Percentiles rank a stretch among this genome's conserved stretches.
These are phyloP conservation scores for Erpobdella octoculata DNA, from an alignment of 2,888 invertebrate genomes.

Conservation along the genomic window DNA sequence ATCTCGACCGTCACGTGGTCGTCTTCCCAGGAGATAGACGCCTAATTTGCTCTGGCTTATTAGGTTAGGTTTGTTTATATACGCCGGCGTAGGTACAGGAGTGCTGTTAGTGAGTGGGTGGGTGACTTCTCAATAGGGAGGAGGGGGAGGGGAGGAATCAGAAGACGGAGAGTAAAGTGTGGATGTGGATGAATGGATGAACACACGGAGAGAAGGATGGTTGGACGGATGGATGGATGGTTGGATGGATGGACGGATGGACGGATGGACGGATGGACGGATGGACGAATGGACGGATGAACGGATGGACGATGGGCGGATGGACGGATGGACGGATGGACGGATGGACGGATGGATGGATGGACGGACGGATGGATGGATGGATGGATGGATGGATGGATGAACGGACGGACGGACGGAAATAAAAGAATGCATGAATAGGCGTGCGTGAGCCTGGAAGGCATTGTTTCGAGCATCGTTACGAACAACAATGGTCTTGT, in stretches of 20 bases:
- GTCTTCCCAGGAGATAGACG: not conserved
- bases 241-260: not conserved
- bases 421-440: not conserved
- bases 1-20: constrained; percentile 8
- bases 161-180: not conserved
- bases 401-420: not conserved
- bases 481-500: not conserved
- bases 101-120: not conserved
- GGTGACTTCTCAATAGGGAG: not conserved
- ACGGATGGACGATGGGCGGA: not conserved
- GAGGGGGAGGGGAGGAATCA: not conserved
- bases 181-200: not conserved
- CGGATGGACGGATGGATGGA: not conserved
- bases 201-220: not conserved
- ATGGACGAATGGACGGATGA: not conserved
- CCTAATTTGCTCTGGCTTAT: constrained; percentile 8
- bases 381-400: not conserved
- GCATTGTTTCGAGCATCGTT: not conserved
- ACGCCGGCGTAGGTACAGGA: too few species aligned
- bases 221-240: not conserved
- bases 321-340: not conserved
- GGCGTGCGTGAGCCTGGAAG: too few species aligned
- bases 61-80: constrained; percentile 8
- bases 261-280: not conserved
- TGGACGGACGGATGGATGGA: not conserved